Evolutionary conservation across 2,113 vertebrate species (phyloP).

Genomic region (Actenoides hombroni): DNA sequence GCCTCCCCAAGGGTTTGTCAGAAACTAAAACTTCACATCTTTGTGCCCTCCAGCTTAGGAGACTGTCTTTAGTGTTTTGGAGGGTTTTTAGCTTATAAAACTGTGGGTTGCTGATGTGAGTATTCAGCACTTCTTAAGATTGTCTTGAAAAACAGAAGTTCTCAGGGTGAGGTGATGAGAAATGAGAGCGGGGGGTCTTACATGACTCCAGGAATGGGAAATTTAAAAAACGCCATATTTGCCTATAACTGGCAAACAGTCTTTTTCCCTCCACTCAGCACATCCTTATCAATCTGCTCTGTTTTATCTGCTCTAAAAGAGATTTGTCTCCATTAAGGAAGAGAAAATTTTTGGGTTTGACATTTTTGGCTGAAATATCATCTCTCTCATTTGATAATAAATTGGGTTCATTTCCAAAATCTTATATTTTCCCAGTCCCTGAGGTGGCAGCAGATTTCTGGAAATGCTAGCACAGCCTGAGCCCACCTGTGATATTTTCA

Average conservation of each 20-base stretch:
- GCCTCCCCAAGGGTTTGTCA: too few species aligned
- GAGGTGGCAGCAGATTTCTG: neutral
- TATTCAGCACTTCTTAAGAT: neutral
- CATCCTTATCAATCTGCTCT: neutral
- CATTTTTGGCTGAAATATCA: neutral
- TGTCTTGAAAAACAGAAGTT: neutral
- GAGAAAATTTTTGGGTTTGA: neutral
- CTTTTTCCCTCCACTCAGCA: neutral
- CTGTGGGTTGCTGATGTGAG: neutral
- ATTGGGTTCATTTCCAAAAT: neutral
- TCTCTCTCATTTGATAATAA: neutral
- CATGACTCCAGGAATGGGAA: neutral
- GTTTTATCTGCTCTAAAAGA: neutral
- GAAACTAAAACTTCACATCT: neutral
- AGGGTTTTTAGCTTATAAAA: neutral
- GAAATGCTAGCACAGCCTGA: neutral
- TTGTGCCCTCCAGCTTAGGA: neutral
- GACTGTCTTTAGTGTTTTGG: neutral
- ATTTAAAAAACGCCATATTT: neutral
- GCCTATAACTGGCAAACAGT: neutral
- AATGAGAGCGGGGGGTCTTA: neutral
- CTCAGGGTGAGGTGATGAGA: neutral
- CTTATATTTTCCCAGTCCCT: neutral
- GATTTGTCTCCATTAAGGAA: neutral
- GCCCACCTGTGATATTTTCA: neutral